Evolutionary conservation across 2,888 invertebrate species (phyloP).

Genomic region (Steinernema hermaphroditum): DNA sequence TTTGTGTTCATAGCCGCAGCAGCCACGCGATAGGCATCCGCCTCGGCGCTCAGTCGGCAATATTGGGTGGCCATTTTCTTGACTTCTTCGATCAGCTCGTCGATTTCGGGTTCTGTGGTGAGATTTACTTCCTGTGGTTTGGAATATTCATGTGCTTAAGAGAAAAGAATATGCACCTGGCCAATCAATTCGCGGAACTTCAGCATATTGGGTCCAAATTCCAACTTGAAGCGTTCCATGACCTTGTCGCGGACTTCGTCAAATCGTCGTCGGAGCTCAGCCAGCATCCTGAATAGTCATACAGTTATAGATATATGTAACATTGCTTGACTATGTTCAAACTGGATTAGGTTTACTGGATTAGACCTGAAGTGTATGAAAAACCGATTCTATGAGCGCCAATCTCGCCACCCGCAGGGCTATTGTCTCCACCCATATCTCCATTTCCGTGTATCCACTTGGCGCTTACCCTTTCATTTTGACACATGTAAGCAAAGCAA

Average conservation of each 20-base stretch:
- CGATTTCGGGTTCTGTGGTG: background rate
- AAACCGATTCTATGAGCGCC: too few relatives aligned
- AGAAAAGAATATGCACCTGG: background rate
- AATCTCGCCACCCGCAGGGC: too few relatives aligned
- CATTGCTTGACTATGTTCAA: too few relatives aligned
- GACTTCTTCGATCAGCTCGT: background rate
- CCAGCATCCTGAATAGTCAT: background rate
- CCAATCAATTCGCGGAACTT: background rate
- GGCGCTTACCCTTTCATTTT: too few relatives aligned
- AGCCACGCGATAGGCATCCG: background rate
- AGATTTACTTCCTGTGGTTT: conserved; percentile 11
- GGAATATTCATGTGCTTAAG: background rate
- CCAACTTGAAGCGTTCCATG: background rate
- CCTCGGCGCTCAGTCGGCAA: conserved; percentile 1
- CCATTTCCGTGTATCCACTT: too few relatives aligned
- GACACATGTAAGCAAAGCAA: too few relatives aligned
- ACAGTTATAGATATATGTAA: too few relatives aligned
- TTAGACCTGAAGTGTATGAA: too few relatives aligned
- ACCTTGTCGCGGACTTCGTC: background rate
- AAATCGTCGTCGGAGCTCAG: background rate
- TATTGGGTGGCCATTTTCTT: conserved; percentile 1
- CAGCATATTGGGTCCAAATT: conserved; percentile 12
- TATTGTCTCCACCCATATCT: too few relatives aligned
- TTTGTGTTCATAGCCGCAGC: background rate
- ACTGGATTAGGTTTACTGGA: too few relatives aligned